Evolutionary conservation across 1,140 invertebrate species (phyloP).

Genomic region (Drepana arcuata): DNA sequence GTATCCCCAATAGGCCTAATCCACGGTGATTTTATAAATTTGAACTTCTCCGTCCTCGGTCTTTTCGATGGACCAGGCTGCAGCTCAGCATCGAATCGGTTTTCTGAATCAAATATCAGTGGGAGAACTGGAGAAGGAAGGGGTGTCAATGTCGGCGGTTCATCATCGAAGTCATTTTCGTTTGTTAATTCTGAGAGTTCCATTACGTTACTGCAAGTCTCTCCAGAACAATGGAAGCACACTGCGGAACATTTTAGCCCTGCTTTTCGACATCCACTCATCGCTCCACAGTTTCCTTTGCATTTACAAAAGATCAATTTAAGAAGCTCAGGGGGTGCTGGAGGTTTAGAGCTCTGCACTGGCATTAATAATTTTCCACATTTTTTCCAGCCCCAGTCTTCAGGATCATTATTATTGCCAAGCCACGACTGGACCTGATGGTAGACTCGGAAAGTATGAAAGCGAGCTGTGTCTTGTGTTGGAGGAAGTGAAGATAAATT

Average conservation of each 20-base stretch:
- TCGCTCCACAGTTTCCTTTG: background rate
- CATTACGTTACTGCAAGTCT: too few relatives aligned
- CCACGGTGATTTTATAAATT: background rate
- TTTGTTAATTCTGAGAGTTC: too few relatives aligned
- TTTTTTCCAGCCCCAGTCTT: constrained; percentile 9
- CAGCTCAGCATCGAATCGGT: too few relatives aligned
- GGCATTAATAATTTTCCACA: constrained; percentile 5
- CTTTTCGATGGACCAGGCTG: too few relatives aligned
- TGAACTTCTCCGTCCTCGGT: background rate
- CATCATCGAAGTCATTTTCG: too few relatives aligned
- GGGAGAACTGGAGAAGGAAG: too few relatives aligned
- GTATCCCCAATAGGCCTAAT: too few relatives aligned
- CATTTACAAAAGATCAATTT: constrained; percentile 2
- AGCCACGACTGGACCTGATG: constrained; percentile 14
- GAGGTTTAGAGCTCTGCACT: constrained; percentile 5
- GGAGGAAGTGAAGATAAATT: constrained; percentile 14
- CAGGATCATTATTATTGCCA: constrained; percentile 8
- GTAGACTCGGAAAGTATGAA: constrained; percentile 12
- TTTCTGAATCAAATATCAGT: too few relatives aligned
- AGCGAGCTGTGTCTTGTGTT: constrained; percentile 16
- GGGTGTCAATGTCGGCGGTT: background rate
- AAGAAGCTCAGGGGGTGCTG: constrained; percentile 6
- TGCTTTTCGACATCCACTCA: too few relatives aligned
- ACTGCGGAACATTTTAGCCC: constrained; percentile 13
- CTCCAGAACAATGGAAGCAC: background rate